phyloP scores from a whole-genome alignment of 2,113 vertebrate species.

The Dunckerocampus dactyliophorus region DNA sequence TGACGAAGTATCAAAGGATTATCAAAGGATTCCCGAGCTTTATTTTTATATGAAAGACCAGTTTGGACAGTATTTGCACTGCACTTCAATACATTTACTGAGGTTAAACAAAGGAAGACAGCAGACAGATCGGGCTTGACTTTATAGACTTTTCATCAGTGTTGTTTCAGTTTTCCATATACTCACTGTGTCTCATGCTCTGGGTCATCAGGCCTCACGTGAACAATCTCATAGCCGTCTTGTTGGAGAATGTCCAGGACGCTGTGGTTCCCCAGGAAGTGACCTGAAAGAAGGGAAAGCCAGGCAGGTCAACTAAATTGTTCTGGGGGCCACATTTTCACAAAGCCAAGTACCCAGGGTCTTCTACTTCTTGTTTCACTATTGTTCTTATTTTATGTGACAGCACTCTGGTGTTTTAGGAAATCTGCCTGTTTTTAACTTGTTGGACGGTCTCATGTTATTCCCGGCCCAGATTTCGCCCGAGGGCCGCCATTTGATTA shows the following conservation, averaged over 20 bases:
- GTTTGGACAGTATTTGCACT: conserved; percentile 25
- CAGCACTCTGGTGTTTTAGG: too few species aligned
- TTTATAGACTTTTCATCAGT: background rate
- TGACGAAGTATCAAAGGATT: conserved; percentile 38
- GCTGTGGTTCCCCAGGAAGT: conserved; percentile 97
- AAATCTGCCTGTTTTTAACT: too few species aligned
- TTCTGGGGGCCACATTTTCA: too few species aligned
- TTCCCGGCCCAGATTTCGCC: too few species aligned
- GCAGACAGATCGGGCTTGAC: too few species aligned
- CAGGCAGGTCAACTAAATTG: background rate
- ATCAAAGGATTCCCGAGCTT: conserved; percentile 38
- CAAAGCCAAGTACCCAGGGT: too few species aligned
- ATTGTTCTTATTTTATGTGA: too few species aligned
- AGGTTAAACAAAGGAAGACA: conserved; percentile 11
- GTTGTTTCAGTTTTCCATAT: background rate
- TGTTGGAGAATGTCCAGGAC: conserved; percentile 93
- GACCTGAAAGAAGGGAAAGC: conserved; percentile 76
- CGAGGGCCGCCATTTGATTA: too few species aligned
- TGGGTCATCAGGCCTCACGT: conserved; percentile 77
- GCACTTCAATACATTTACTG: conserved; percentile 31
- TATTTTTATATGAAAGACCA: conserved; percentile 38
- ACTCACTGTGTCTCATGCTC: conserved; percentile 83
- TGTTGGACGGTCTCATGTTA: too few species aligned
- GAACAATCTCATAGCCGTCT: conserved; percentile 90
- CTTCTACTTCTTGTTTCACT: too few species aligned